Evolutionary conservation across 1,140 invertebrate species (phyloP), one percentile per base, ranked within the genome.

Genomic region (Pararge aegeria): DNA sequence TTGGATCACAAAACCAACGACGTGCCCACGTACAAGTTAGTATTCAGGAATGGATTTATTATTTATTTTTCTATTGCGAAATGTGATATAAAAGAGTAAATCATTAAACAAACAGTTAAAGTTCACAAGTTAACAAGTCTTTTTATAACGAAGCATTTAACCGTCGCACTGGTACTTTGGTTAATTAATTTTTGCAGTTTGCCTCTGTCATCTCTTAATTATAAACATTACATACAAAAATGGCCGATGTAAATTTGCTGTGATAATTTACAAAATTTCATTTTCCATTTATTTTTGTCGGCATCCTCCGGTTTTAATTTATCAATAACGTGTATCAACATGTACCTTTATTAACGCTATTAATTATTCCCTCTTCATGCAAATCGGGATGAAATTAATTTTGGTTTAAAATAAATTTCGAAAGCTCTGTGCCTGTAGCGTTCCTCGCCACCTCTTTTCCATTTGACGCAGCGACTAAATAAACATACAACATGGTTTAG

Each of bases 341-440:
- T 46, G 42, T 46, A 20, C 6, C 16, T 46, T 46, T 46, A 46
- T 46, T 46, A 46, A 46, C 15, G 42, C 16, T 46, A 46, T 46
- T 46, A 46, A 46, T 46, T 46, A 46, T 46, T 46, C 42, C 10
- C 42, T 46, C 49, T 34, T 51, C 49, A 51, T 51, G 29, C 30
- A 54, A 54, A 54, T 54, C 30, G 19, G 34, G 51, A 34, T 21
- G 34, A 54, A 24, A 34, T 46, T 46, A 46, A 46, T 46, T 46
- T 46, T 46, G 42, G 16, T 46, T 42, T 16, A 46, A 46, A 46
- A 46, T 20, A 46, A 46, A 20, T 44, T 44, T 44, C 18, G 42
- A 5, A 46, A 15, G 10, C 10, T 46, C 13, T 12, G 7, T 3
- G n/a, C 10, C 30, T 12, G 30, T 12, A 34, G 30, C 10, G 12